These are phyloP conservation scores for Rhadinocentrus ornatus DNA, from an alignment of 2,797 vertebrate species.

Conservation along the genomic window DNA sequence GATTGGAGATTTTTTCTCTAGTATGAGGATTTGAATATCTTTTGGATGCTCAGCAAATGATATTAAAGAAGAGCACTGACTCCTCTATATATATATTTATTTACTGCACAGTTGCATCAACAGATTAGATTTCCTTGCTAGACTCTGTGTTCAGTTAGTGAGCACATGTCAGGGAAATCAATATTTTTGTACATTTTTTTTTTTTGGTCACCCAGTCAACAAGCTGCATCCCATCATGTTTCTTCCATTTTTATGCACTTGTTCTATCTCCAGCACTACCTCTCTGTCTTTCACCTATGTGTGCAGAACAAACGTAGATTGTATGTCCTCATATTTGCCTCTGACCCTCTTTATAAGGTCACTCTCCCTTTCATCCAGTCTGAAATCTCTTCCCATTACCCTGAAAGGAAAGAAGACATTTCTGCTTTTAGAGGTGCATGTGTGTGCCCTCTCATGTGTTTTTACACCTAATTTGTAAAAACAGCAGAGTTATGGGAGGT, in stretches of 20 bases:
- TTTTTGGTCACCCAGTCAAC: conserved; percentile 14
- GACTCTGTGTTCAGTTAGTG: conserved; percentile 8
- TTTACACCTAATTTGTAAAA: conserved; percentile 35
- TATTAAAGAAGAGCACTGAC: not conserved
- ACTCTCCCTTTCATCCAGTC: conserved; percentile 29
- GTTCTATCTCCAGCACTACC: conserved; percentile 7
- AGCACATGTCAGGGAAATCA: conserved; percentile 20
- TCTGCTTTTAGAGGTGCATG: conserved; percentile 39
- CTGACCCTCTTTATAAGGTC: conserved; percentile 56
- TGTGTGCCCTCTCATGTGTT: conserved; percentile 21
- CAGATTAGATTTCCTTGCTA: conserved; percentile 7
- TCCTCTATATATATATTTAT: not conserved
- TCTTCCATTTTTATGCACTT: not conserved
- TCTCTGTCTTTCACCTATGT: not conserved
- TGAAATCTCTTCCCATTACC: conserved; percentile 55
- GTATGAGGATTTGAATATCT: not conserved
- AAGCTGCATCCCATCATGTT: not conserved
- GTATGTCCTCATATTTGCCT: conserved; percentile 25
- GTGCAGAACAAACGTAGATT: conserved; percentile 23
- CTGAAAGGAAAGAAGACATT: conserved; percentile 22
- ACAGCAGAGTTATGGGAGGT: conserved; percentile 15
- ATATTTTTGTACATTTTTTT: conserved; percentile 37
- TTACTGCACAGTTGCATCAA: not conserved
- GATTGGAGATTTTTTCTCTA: not conserved
- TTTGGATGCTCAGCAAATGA: not conserved